Evolutionary conservation across 1,140 invertebrate genomes (phyloP), one percentile per base, ranked within the genome.

Genomic region (Eumeta japonica): DNA sequence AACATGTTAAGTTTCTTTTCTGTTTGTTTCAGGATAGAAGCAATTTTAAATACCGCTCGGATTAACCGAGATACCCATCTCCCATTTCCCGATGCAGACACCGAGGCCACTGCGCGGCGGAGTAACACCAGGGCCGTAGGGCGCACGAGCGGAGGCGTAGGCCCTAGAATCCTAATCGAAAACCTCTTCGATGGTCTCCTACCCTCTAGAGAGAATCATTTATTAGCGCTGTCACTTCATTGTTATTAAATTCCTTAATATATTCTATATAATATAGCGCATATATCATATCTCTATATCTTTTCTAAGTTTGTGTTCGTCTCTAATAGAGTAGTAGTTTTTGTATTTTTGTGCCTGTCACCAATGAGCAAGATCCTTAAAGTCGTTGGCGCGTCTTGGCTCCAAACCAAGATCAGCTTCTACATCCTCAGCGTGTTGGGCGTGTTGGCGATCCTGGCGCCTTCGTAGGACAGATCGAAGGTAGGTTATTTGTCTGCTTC

Each of bases 341-440:
- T 46, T 24, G 31, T 4, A 9, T 35, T 46, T n/a, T 43, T 29
- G 14, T 36, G 29, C n/a, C n/a, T n/a, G n/a, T 43, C 16, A 3
- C 2, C 52, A 43, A 74, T 75, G 65, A 64, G 48, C 35, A 73
- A 67, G 59, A 86, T 87, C 79, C 70, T 87, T 60, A 88, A 88
- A 79, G 85, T 87, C 37, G 83, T 88, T 34, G 86, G 86, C 50
- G 86, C 86, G 58, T 87, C 85, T 37, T 87, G 84, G 85, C 76
- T 84, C 42, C 84, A 87, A 62, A 87, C 85, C 16, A 83, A 84
- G 58, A 81, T 87, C 49, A 83, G 83, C 46, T 83, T 83, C 11
- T 85, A 84, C 52, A 81, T 87, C 41, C 74, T 88, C 16, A 77
- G 81, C 16, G 76, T 82, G 46, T 79, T 86, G 43, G 81, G 79